Evolutionary conservation across 2,797 vertebrate genomes (phyloP).

Genomic region (Clarias fuscus): DNA sequence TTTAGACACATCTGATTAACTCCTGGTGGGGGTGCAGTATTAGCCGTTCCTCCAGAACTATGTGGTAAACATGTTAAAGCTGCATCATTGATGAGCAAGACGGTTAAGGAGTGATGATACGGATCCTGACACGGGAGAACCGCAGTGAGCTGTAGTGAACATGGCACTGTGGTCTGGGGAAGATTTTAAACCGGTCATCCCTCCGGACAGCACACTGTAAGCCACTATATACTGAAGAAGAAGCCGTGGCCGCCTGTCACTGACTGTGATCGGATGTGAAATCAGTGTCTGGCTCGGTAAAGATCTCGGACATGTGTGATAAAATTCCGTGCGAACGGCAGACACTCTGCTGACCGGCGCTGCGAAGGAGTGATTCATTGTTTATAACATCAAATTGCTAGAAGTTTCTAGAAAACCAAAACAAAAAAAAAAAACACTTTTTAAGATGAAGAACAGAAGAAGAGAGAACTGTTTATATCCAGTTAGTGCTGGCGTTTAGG

Average conservation of each 20-base stretch:
- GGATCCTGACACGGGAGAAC: constrained; percentile 59
- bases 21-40: not conserved
- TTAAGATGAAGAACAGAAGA: constrained; percentile 10
- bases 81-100: constrained; percentile 46
- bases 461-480: constrained; percentile 14
- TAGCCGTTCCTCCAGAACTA: constrained; percentile 3
- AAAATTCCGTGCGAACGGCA: constrained; percentile 71
- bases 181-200: constrained; percentile 55
- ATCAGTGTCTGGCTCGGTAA: constrained; percentile 26
- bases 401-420: not conserved
- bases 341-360: constrained; percentile 47
- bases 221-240: constrained; percentile 58
- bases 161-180: constrained; percentile 65
- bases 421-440: not conserved
- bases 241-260: constrained; percentile 63
- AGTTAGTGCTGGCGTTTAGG: constrained; percentile 25
- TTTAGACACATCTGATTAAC: not conserved
- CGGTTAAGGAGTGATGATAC: constrained; percentile 56
- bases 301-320: constrained; percentile 60
- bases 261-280: constrained; percentile 56
- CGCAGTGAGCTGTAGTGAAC: constrained; percentile 62
- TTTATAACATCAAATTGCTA: not conserved
- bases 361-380: not conserved
- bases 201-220: constrained; percentile 54
- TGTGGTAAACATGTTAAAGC: constrained; percentile 33